phyloP scores from a whole-genome alignment of 1,140 invertebrate genomes.

The Nylanderia fulva region DNA sequence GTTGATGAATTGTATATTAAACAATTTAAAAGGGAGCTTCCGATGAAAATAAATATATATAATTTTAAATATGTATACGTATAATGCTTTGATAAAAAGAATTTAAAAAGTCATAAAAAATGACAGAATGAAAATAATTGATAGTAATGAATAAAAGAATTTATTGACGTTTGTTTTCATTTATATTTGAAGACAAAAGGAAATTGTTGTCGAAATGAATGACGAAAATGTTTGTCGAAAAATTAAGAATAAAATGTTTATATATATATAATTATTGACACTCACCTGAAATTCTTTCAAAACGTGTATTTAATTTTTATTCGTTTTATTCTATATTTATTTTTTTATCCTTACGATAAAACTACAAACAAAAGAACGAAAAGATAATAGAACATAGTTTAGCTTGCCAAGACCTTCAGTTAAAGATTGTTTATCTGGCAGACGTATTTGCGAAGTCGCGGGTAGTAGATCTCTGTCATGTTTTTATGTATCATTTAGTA shows the following conservation, averaged over 20 bases:
- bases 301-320: neutral
- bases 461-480: neutral
- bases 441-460: neutral
- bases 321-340: neutral
- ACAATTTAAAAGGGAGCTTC: neutral
- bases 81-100: neutral
- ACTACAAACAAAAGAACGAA: neutral
- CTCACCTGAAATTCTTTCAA: neutral
- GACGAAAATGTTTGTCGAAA: neutral
- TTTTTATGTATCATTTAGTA: neutral
- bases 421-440: neutral
- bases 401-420: neutral
- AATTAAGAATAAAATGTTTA: neutral
- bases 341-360: no score
- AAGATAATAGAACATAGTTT: neutral
- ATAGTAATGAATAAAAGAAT: neutral
- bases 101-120: neutral
- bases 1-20: neutral
- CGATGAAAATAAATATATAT: slow-evolving; percentile 15
- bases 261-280: neutral
- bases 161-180: neutral
- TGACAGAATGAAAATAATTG: no score
- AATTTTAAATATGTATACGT: neutral
- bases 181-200: neutral
- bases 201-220: no score